phyloP scores from a whole-genome alignment of 53 echinoderm and acorn worm species.

The Echinometra lucunter region DNA sequence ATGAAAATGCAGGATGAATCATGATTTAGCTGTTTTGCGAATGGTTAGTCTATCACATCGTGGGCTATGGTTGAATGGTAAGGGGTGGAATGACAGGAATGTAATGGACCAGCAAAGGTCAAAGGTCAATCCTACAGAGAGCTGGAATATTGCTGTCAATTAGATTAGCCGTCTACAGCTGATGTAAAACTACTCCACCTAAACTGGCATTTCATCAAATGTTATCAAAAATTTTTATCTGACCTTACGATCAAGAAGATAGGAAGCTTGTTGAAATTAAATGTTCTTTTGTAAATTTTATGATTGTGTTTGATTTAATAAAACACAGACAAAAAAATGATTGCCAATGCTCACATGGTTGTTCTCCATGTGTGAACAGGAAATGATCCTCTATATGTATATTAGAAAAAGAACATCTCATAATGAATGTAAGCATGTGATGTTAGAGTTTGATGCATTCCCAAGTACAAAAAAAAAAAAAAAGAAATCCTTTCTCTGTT shows the following conservation, averaged over 20 bases:
- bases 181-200: slow-evolving; percentile 41
- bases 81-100: slow-evolving; percentile 46
- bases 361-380: too few species aligned
- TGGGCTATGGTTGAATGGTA: slow-evolving; percentile 33
- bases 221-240: not conserved
- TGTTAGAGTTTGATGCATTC: too few species aligned
- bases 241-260: not conserved
- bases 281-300: too few species aligned
- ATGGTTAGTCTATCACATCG: not conserved
- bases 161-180: slow-evolving; percentile 41
- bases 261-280: not conserved
- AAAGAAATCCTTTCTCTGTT: not conserved
- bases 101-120: slow-evolving; percentile 33
- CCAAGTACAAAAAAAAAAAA: not conserved
- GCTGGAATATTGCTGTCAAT: not conserved
- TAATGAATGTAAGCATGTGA: too few species aligned
- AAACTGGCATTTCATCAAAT: not conserved
- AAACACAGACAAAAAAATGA: too few species aligned
- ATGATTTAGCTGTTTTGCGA: not conserved
- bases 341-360: too few species aligned
- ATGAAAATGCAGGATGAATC: not conserved
- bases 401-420: too few species aligned
- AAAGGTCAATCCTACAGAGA: slow-evolving; percentile 20
- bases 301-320: too few species aligned
- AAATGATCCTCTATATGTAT: too few species aligned